phyloP scores from a whole-genome alignment of 1,140 invertebrate genomes.

The Macrocentrus cingulum region DNA sequence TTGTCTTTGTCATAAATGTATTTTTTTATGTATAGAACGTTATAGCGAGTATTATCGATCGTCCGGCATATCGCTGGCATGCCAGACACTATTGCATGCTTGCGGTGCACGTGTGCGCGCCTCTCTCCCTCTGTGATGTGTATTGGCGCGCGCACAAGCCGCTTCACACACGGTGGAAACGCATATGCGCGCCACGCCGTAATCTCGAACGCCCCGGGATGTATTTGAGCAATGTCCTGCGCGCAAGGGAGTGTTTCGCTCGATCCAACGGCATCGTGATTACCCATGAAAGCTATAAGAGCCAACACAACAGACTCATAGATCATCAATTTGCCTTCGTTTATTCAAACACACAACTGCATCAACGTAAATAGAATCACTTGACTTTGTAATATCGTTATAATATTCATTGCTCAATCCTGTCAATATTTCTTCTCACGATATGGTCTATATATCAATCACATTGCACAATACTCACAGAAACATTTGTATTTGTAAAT shows the following conservation, averaged over 20 bases:
- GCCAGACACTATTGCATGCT: constrained; percentile 31
- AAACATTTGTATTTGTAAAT: no score
- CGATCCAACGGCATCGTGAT: neutral
- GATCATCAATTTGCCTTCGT: no score
- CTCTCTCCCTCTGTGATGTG: neutral
- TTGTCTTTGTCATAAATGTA: no score
- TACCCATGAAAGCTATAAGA: no score
- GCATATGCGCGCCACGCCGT: constrained; percentile 10
- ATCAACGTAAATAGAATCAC: no score
- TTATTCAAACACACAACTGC: no score
- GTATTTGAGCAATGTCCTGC: constrained; percentile 17
- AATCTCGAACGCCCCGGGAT: constrained; percentile 14
- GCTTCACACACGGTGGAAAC: constrained; percentile 10
- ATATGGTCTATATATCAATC: no score
- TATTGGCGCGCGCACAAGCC: constrained; percentile 7
- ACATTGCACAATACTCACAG: no score
- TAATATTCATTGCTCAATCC: no score
- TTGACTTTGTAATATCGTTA: no score
- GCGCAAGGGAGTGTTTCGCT: neutral
- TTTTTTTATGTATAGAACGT: constrained; percentile 3
- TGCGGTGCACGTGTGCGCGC: constrained; percentile 29
- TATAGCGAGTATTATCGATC: constrained; percentile 41
- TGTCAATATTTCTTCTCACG: no score
- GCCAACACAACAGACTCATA: no score
- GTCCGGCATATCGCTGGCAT: constrained; percentile 34